Base-by-base conservation (phyloP, 2,888 invertebrate species). In the Pediacus dermestoides region DNA sequence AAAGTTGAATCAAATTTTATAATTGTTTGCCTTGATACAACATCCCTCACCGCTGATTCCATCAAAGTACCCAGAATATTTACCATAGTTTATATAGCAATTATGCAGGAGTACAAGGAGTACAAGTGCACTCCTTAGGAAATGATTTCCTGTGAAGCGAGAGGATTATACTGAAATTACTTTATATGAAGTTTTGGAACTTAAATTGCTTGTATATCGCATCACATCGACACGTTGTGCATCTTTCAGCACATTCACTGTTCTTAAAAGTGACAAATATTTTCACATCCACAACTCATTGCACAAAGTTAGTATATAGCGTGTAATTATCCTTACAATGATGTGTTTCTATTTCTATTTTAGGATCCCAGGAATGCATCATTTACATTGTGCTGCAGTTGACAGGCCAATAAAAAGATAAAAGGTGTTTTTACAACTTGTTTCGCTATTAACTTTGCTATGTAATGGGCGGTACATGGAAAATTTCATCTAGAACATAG, bases 131-230 rank as follows among this genome's bases (percentile, higher is more conserved):
- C 28, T 13, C 14, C 28, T 28, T 28, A 3, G 28, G 14, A 28
- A 28, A 28, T 44, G 40, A 48, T 53, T 55, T 55, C 42, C 46
- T 42, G 39, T 43, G 44, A 44, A 44, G 46, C 48, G 47, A 42
- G 46, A 44, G 48, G 48, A 53, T 53, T 53, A 55, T 43, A 46
- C 32, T 34, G 42, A 43, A 46, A 50, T 48, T 45, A 41, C 53
- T 49, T 49, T 44, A 48, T 49, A 45, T 46, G 43, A 41, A 55
- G 53, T 53, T 55, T 28, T 45, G 42, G 39, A 50, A 52, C 49
- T 53, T 53, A 53, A 53, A 55, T 55, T 55, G 50, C 52, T 48
- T 52, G 47, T 35, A 46, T 37, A 39, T 37, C 40, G 43, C 37
- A 41, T 40, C 34, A 26, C 23, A 44, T 40, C 34, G 34, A 41